phyloP scores from a whole-genome alignment of 2,888 invertebrate genomes.

The Netelia fuscicornis region DNA sequence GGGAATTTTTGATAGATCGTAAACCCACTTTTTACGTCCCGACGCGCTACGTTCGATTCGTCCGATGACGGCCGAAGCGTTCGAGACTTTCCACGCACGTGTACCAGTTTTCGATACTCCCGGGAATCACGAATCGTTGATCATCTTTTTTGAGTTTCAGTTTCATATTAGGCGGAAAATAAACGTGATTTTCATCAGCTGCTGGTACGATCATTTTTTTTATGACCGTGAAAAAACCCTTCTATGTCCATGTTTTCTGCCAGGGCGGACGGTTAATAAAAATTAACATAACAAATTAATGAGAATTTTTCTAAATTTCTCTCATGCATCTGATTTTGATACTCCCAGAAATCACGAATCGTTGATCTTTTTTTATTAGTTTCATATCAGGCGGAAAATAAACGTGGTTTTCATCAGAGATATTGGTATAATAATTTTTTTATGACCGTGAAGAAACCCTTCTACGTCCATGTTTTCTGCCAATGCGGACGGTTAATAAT shows the following conservation, averaged over 20 bases:
- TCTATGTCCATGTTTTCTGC: neutral
- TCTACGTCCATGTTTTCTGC: neutral
- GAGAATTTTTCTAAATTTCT: neutral
- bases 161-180: neutral
- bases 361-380: conserved; percentile 28
- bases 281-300: neutral
- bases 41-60: neutral
- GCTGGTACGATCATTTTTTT: conserved; percentile 35
- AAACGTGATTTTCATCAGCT: neutral
- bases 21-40: conserved; percentile 40
- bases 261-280: neutral
- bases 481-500: neutral
- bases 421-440: conserved; percentile 37
- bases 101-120: neutral
- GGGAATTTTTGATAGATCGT: conserved; percentile 22
- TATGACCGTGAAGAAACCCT: conserved; percentile 42
- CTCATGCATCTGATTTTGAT: neutral
- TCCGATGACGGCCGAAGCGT: neutral
- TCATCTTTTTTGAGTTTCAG: conserved; percentile 18
- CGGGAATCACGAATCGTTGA: conserved; percentile 17
- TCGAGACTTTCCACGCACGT: neutral
- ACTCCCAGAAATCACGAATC: neutral
- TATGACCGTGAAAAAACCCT: conserved; percentile 41
- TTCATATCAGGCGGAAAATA: neutral
- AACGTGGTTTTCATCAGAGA: neutral